Evolutionary conservation across 92 coral and sea anemone genomes (phyloP).

Genomic region (Meandrina meandrites): DNA sequence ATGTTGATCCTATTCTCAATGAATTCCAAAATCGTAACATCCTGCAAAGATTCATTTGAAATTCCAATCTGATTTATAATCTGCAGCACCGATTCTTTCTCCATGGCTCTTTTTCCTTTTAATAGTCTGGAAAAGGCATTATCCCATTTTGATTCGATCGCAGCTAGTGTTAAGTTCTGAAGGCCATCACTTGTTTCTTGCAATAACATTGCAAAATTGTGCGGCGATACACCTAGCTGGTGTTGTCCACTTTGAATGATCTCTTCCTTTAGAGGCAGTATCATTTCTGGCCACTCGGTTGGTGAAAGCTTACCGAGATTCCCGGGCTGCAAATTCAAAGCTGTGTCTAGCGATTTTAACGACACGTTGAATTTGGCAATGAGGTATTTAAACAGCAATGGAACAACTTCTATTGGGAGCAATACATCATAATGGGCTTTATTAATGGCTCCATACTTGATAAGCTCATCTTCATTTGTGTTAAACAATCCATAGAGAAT

Average conservation of each 20-base stretch:
- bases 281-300: constrained; percentile 74
- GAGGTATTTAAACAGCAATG: constrained; percentile 26
- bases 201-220: constrained; percentile 42
- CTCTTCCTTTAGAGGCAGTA: constrained; percentile 54
- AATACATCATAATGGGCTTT: constrained; percentile 1
- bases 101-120: constrained; percentile 53
- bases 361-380: constrained; percentile 38
- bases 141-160: constrained; percentile 69
- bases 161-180: constrained; percentile 33
- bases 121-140: constrained; percentile 37
- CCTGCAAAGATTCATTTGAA: constrained; percentile 4
- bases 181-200: constrained; percentile 31
- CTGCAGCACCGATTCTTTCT: constrained; percentile 34
- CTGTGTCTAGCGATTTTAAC: constrained; percentile 1
- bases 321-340: constrained; percentile 2
- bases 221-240: constrained; percentile 49
- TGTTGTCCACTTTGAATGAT: constrained; percentile 55
- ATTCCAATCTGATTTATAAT: constrained; percentile 21
- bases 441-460: constrained; percentile 24
- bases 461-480: constrained; percentile 52
- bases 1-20: constrained; percentile 42
- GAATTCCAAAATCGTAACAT: constrained; percentile 51
- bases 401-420: constrained; percentile 1
- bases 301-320: constrained; percentile 56
- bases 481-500: constrained; percentile 43